phyloP scores from a whole-genome alignment of 1,140 invertebrate genomes.

The Nomia melanderi region DNA sequence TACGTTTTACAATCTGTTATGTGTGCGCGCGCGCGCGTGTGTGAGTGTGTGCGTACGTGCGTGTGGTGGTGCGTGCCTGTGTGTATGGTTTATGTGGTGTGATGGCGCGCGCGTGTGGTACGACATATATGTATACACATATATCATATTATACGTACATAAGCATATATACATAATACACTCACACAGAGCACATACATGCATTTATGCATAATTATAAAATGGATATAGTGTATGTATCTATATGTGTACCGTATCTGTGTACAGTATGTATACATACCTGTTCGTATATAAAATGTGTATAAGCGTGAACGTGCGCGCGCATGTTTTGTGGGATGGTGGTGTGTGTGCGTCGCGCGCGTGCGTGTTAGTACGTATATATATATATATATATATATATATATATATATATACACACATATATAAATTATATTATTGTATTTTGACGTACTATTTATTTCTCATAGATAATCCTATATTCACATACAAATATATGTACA shows the following conservation, averaged over 20 bases:
- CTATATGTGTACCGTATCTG: not conserved
- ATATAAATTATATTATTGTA: not conserved
- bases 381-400: not conserved
- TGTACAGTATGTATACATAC: not conserved
- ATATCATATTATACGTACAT: too few relatives aligned
- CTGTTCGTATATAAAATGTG: not conserved
- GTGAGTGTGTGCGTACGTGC: too few relatives aligned
- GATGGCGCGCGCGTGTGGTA: too few relatives aligned
- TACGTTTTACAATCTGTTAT: constrained; percentile 38
- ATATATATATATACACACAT: not conserved
- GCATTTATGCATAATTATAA: not conserved
- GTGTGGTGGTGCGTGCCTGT: too few relatives aligned
- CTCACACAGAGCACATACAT: not conserved
- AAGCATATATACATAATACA: not conserved
- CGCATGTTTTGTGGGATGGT: too few relatives aligned
- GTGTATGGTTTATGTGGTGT: too few relatives aligned
- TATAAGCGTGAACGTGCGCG: too few relatives aligned
- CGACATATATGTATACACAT: too few relatives aligned
- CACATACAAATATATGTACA: not conserved
- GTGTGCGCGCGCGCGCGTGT: too few relatives aligned
- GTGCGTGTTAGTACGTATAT: not conserved
- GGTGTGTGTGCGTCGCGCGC: not conserved
- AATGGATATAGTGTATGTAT: not conserved
- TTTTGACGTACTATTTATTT: too few relatives aligned
- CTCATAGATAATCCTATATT: constrained; percentile 11